Percentiles rank a stretch among this genome's conserved stretches.
Evolutionary conservation across 2,113 vertebrate genomes (phyloP).

Genomic region (Indri indri): DNA sequence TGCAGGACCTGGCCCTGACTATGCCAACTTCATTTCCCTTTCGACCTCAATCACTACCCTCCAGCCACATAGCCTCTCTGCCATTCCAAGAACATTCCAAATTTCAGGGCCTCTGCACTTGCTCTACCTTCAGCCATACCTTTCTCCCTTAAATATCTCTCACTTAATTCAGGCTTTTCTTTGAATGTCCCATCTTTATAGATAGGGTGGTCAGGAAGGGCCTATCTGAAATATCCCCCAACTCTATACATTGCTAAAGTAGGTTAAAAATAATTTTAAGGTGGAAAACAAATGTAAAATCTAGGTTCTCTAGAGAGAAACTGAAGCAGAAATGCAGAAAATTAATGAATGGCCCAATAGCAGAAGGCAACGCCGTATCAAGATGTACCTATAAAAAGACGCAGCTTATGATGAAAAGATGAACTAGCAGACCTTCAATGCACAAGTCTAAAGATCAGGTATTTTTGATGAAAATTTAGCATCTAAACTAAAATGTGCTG

Average conservation of each 20-base stretch:
- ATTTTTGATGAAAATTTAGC: constrained; percentile 24
- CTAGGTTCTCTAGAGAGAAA: constrained; percentile 10
- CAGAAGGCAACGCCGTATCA: not conserved
- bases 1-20: not conserved
- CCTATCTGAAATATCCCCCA: not conserved
- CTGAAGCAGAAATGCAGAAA: constrained; percentile 33
- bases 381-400: not conserved
- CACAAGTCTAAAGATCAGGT: not conserved
- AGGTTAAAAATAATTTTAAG: not conserved
- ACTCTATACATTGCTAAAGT: not conserved
- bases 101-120: not conserved
- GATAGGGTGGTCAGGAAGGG: not conserved
- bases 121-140: not conserved
- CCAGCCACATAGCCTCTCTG: not conserved
- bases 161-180: not conserved
- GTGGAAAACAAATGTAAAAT: constrained; percentile 6
- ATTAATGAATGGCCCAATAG: not conserved
- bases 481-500: not conserved
- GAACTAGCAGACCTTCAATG: not conserved
- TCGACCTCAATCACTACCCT: not conserved
- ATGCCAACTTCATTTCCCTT: not conserved
- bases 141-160: not conserved
- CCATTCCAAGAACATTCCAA: not conserved
- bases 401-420: not conserved
- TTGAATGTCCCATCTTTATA: not conserved